Evolutionary conservation across 2,797 vertebrate genomes (phyloP).

Genomic region (Gymnoscopelus microlampas): DNA sequence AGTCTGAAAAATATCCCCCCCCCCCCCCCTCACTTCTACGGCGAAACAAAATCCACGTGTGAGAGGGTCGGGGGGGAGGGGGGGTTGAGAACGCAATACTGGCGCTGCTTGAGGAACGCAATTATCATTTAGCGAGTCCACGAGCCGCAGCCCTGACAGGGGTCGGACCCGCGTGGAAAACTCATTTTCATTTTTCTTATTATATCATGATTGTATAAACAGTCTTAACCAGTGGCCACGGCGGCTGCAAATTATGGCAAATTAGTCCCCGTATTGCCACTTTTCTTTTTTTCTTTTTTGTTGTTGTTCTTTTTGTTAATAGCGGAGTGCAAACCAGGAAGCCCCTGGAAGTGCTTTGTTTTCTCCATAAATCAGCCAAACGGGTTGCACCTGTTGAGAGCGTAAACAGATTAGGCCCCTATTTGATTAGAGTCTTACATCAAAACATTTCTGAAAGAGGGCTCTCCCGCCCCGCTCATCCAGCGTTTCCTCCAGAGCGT

Average conservation of each 20-base stretch:
- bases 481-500: conserved; percentile 30
- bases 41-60: conserved; percentile 46
- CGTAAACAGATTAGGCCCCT: conserved; percentile 47
- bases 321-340: conserved; percentile 56
- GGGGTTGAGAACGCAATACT: conserved; percentile 43
- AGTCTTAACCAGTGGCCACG: conserved; percentile 67
- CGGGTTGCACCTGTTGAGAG: conserved; percentile 68
- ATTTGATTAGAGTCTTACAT: conserved; percentile 64
- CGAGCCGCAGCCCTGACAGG: conserved; percentile 59
- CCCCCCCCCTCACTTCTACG: conserved; percentile 39
- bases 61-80: conserved; percentile 20
- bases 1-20: conserved; percentile 47
- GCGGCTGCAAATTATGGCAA: conserved; percentile 72
- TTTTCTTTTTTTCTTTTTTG: conserved; percentile 37
- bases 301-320: not conserved
- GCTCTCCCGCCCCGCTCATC: too few relatives aligned
- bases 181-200: conserved; percentile 71
- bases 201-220: conserved; percentile 74
- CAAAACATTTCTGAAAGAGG: conserved; percentile 39
- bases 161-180: conserved; percentile 56
- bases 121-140: conserved; percentile 68
- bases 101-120: conserved; percentile 55
- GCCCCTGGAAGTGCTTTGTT: conserved; percentile 50
- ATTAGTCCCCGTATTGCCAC: conserved; percentile 67
- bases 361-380: conserved; percentile 61